Evolutionary conservation across 2,113 vertebrate species (phyloP).

Genomic region (Lepus timidus): DNA sequence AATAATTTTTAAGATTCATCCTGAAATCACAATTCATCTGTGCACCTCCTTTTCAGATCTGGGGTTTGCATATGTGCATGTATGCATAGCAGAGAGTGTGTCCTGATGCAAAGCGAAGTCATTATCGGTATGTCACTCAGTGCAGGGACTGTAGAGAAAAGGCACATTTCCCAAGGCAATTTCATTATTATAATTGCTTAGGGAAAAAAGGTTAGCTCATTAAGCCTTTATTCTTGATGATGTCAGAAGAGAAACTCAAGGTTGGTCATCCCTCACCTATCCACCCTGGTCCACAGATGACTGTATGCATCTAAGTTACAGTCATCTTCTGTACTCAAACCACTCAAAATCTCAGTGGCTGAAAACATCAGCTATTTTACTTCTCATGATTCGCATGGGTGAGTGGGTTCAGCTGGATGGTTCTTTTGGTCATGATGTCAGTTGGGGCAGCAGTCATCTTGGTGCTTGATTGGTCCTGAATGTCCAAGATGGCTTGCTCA

Average conservation of each 20-base stretch:
- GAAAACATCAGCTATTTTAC: background rate
- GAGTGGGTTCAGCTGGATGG: background rate
- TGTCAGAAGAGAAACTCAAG: constrained; percentile 39
- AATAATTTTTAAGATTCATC: constrained; percentile 79
- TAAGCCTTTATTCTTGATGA: constrained; percentile 51
- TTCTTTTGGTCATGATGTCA: constrained; percentile 6
- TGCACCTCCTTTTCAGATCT: constrained; percentile 34
- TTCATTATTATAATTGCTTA: constrained; percentile 37
- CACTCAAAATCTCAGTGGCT: background rate
- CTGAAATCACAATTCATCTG: constrained; percentile 48
- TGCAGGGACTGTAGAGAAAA: constrained; percentile 43
- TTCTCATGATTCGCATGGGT: background rate
- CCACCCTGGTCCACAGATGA: background rate
- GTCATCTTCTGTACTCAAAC: background rate
- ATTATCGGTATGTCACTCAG: constrained; percentile 51
- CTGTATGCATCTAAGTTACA: background rate
- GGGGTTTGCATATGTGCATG: background rate
- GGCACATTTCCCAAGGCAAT: constrained; percentile 21
- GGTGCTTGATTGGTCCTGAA: background rate
- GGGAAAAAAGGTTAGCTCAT: background rate
- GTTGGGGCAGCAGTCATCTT: background rate
- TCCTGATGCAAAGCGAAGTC: constrained; percentile 60
- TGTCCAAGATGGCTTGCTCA: background rate
- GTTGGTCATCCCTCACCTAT: background rate
- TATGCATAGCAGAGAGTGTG: constrained; percentile 47